Percentiles rank a stretch among this genome's conserved stretches.
Evolutionary conservation across 2,113 vertebrate genomes (phyloP).

Genomic region (Notothenia rossii): DNA sequence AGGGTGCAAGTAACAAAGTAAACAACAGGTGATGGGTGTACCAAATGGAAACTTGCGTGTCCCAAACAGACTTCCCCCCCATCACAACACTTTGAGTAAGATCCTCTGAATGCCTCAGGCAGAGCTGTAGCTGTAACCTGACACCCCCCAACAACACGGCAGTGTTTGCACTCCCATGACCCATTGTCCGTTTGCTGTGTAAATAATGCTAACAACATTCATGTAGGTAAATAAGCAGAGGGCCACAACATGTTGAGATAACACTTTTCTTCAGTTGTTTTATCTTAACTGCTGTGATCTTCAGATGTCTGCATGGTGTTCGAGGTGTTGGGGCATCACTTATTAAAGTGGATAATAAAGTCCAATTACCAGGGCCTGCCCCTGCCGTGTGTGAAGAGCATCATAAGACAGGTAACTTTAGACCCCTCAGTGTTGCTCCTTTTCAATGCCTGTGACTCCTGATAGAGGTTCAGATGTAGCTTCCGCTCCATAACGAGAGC

Average conservation of each 20-base stretch:
- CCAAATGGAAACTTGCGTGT: slow-evolving; percentile 30
- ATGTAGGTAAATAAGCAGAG: slow-evolving; percentile 4
- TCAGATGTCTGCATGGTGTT: slow-evolving; percentile 99
- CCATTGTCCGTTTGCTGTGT: slow-evolving; percentile 28
- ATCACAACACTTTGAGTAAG: slow-evolving; percentile 28
- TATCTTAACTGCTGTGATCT: slow-evolving; percentile 82
- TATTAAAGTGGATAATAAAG: slow-evolving; percentile 99
- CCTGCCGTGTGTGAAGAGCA: slow-evolving; percentile 94
- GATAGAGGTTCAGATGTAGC: neutral
- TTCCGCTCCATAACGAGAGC: slow-evolving; percentile 2
- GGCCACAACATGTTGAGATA: neutral
- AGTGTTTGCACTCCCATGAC: slow-evolving; percentile 22
- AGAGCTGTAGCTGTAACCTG: slow-evolving; percentile 59
- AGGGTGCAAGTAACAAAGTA: slow-evolving; percentile 24
- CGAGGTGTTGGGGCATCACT: slow-evolving; percentile 97
- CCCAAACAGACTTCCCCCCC: slow-evolving; percentile 25
- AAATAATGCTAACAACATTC: slow-evolving; percentile 30
- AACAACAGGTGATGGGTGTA: slow-evolving; percentile 64
- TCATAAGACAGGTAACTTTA: slow-evolving; percentile 91
- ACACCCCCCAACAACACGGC: slow-evolving; percentile 29
- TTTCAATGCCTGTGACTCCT: neutral
- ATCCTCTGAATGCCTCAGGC: slow-evolving; percentile 46
- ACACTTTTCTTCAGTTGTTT: neutral
- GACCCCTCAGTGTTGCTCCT: slow-evolving; percentile 3
- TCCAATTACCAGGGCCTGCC: slow-evolving; percentile 99